These are phyloP conservation scores for Heterotilapia buettikoferi DNA, from an alignment of 2,113 vertebrate species.

Conservation along the genomic window DNA sequence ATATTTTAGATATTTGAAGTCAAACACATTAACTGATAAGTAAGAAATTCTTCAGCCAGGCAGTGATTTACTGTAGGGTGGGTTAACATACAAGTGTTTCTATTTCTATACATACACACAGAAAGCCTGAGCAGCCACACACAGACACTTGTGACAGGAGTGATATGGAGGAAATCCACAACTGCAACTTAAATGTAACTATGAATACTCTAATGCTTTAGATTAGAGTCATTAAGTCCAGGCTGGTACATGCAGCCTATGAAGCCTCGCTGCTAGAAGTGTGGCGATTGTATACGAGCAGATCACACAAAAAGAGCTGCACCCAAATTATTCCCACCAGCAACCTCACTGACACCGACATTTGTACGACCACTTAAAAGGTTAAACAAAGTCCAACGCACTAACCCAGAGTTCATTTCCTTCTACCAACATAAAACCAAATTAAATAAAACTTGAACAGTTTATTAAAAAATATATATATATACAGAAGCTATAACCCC, in stretches of 20 bases:
- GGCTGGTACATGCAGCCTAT: neutral
- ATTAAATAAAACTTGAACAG: neutral
- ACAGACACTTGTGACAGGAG: neutral
- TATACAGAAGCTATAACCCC: neutral
- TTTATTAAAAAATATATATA: rapidly evolving
- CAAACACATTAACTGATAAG: neutral
- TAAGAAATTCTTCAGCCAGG: neutral
- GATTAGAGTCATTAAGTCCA: neutral
- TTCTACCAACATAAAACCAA: neutral
- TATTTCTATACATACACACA: neutral
- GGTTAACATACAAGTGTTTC: neutral
- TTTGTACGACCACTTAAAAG: neutral
- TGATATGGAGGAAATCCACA: neutral
- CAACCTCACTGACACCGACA: neutral
- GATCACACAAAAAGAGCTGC: neutral
- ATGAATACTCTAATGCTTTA: neutral
- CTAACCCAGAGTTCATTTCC: neutral
- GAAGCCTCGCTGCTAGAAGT: neutral
- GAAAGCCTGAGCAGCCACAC: neutral
- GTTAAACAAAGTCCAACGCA: neutral
- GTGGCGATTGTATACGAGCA: neutral
- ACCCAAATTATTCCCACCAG: neutral
- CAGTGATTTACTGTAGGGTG: neutral
- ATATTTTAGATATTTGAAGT: neutral
- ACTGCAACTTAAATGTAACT: neutral